Evolutionary conservation across 2,797 vertebrate genomes (phyloP), one percentile per base, ranked within the genome.

Genomic region (Poeciliopsis presidionis): DNA sequence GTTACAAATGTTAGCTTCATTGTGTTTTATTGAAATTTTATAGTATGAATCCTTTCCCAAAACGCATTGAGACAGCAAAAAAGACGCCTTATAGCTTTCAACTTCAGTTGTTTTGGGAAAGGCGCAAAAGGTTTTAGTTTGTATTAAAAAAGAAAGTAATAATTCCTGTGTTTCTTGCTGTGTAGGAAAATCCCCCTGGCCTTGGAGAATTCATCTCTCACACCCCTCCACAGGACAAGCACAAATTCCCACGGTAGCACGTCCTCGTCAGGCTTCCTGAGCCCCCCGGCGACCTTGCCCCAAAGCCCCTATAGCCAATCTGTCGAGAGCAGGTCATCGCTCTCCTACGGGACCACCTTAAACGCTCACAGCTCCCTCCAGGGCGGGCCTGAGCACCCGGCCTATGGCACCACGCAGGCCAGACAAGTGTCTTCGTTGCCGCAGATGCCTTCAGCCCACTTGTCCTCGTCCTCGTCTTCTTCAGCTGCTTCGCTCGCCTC

Each of bases 361-460:
- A 99, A 96, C 46, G 97, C 97, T 93, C 97, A 96, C 80, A 96
- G 96, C 79, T 96, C 97, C 63, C 82, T 96, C 28, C 91, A 96
- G 82, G 96, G 97, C 45, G 95, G 96, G 2, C 86, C 96, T 87
- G 98, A 99, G 90, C 97, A 96, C 94, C 95, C 97, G 76, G 96
- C 96, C 94, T 97, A 97, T 93, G 96, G 96, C 93, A 94, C 97
- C 95, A 94, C 97, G 95, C 97, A 98, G 89, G 96, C 97, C 90
- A 96, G 98, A 97, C 98, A 98, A 96, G 96, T 97, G 97, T 98
- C 97, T 94, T 98, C 97, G 77, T 97, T 97, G 96, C 97, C 98
- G 92, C 97, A 97, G 95, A 98, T 96, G 90, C 97, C 98, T 97
- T 97, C 97, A 91, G 96, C 97, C 95, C 97, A 98, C 95, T 98